These are phyloP conservation scores for Mus minutoides DNA, from an alignment of 2,797 vertebrate genomes.

Conservation along the genomic window DNA sequence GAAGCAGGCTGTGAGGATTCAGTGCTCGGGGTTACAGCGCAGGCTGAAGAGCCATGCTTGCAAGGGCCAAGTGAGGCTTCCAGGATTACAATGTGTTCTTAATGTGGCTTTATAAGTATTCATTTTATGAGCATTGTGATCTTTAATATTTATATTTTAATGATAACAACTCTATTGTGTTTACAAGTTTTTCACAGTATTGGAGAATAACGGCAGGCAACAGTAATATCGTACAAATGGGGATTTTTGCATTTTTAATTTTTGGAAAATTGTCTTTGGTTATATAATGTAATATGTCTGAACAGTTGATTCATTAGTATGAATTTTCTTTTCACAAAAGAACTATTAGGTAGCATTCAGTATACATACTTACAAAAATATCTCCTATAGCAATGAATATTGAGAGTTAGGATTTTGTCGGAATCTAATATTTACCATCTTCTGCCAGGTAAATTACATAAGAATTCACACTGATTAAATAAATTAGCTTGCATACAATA, in stretches of 20 bases:
- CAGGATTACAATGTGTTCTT: neutral
- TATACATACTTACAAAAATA: neutral
- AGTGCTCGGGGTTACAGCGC: neutral
- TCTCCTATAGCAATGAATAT: conserved; percentile 12
- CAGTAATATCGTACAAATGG: neutral
- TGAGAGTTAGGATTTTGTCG: neutral
- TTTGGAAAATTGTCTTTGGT: conserved; percentile 49
- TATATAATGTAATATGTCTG: neutral
- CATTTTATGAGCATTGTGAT: neutral
- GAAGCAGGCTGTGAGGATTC: neutral
- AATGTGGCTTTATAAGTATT: neutral
- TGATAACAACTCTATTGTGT: neutral
- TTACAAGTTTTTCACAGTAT: neutral
- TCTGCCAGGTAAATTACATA: neutral
- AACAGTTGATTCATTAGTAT: neutral
- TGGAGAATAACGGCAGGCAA: conserved; percentile 28
- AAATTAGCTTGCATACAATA: neutral
- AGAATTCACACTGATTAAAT: conserved; percentile 9
- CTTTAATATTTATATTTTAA: neutral
- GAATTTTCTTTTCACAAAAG: conserved; percentile 29
- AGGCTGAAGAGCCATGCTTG: neutral
- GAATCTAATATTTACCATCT: neutral
- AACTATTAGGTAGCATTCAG: neutral
- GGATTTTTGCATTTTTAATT: conserved; percentile 40
- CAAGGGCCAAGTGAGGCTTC: neutral